phyloP scores from a whole-genome alignment of 2,888 invertebrate genomes.

The Lampropteryx suffumata region DNA sequence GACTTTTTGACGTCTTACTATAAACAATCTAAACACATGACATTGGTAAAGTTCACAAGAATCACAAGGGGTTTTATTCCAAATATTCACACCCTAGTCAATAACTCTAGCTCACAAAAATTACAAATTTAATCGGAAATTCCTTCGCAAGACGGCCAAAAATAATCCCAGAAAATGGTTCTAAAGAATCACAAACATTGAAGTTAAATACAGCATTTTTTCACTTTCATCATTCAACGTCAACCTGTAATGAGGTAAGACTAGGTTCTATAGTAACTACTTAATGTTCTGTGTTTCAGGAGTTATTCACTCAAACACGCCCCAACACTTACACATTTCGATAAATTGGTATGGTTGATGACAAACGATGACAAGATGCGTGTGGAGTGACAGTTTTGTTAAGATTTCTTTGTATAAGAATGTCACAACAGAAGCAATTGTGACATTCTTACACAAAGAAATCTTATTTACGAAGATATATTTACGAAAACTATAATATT shows the following conservation, averaged over 20 bases:
- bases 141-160: too few relatives aligned
- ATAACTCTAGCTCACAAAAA: too few relatives aligned
- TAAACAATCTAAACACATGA: too few relatives aligned
- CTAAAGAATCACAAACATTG: slow-evolving; percentile 65
- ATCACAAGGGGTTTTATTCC: too few relatives aligned
- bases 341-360: slow-evolving; percentile 46
- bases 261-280: slow-evolving; percentile 34
- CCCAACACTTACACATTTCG: slow-evolving; percentile 54
- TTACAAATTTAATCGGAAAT: too few relatives aligned
- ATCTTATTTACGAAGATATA: too few relatives aligned
- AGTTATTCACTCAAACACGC: slow-evolving; percentile 67
- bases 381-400: slow-evolving; percentile 27
- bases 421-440: too few relatives aligned
- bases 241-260: slow-evolving; percentile 71
- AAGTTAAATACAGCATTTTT: slow-evolving; percentile 70
- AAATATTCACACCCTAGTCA: too few relatives aligned
- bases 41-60: too few relatives aligned
- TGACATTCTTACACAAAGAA: not conserved
- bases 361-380: slow-evolving; percentile 32
- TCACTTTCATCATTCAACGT: slow-evolving; percentile 70
- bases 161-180: slow-evolving; percentile 17
- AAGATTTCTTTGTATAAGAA: slow-evolving; percentile 1
- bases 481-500: too few relatives aligned
- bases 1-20: too few relatives aligned
- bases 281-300: slow-evolving; percentile 27